Conservation (phyloP, 1,140 invertebrate species). For the Brachionus koreanus region DNA sequence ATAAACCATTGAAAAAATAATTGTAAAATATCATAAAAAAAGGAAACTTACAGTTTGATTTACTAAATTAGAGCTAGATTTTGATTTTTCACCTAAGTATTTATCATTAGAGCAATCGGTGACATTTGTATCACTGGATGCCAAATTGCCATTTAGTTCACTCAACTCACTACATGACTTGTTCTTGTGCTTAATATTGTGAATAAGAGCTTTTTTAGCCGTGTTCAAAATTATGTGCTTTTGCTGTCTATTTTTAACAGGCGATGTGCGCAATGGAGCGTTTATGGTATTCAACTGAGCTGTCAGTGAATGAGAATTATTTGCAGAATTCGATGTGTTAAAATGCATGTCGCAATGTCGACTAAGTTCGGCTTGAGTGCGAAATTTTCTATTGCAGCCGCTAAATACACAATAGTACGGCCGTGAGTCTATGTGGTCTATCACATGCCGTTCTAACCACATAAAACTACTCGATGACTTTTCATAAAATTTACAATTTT, state of each 20-base stretch:
- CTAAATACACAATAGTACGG: slow-evolving; percentile 91
- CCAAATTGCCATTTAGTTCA: not conserved
- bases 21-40: not conserved
- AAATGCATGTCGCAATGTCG: slow-evolving; percentile 91
- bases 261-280: not conserved
- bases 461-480: slow-evolving; percentile 79
- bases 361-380: slow-evolving; percentile 79
- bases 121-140: not conserved
- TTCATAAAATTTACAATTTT: slow-evolving; percentile 87
- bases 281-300: not conserved
- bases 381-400: slow-evolving; percentile 81
- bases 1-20: no score
- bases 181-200: slow-evolving; percentile 16
- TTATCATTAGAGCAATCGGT: not conserved
- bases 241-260: slow-evolving; percentile 4
- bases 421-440: slow-evolving; percentile 80
- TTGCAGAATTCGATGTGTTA: slow-evolving; percentile 58
- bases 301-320: not conserved
- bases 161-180: not conserved
- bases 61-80: slow-evolving; percentile 4
- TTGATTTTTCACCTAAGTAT: not conserved
- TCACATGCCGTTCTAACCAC: slow-evolving; percentile 86
- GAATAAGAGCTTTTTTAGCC: not conserved
- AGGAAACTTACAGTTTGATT: not conserved
- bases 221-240: slow-evolving; percentile 7